These are phyloP conservation scores for Sphecodes monilicornis DNA, from an alignment of 2,888 invertebrate genomes.

Conservation along the genomic window DNA sequence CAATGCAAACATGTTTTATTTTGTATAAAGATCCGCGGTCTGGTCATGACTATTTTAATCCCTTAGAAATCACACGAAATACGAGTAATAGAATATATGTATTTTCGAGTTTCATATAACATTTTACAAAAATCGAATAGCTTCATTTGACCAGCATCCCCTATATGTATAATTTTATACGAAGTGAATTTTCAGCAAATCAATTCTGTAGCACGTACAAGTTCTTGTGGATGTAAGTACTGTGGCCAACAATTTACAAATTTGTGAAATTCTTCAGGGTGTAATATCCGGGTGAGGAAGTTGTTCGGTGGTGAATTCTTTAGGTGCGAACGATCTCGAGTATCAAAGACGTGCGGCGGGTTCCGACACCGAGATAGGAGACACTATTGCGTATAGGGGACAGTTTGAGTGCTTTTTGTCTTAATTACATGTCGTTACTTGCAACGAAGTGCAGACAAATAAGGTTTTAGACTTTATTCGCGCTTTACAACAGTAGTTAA, in stretches of 20 bases:
- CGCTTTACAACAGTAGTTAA: background rate
- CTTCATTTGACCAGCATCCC: background rate
- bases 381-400: background rate
- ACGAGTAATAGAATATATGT: background rate
- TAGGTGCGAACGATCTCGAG: background rate
- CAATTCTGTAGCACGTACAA: background rate
- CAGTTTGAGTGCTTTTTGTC: slow-evolving; percentile 49
- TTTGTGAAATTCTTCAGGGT: background rate
- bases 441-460: slow-evolving; percentile 67
- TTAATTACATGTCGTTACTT: slow-evolving; percentile 58
- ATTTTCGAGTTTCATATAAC: background rate
- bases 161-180: background rate
- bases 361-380: background rate
- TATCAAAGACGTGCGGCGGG: background rate
- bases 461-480: slow-evolving; percentile 27
- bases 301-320: background rate
- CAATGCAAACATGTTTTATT: no score
- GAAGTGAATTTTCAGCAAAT: background rate
- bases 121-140: background rate
- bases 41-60: no score
- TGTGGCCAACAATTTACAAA: background rate
- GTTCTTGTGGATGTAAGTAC: background rate
- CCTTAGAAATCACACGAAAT: background rate
- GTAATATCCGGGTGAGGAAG: background rate
- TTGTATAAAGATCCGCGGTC: no score